Percentiles rank a stretch among this genome's conserved stretches.
Conservation (phyloP, 2,888 invertebrate genomes). For the Dugesia japonica region DNA sequence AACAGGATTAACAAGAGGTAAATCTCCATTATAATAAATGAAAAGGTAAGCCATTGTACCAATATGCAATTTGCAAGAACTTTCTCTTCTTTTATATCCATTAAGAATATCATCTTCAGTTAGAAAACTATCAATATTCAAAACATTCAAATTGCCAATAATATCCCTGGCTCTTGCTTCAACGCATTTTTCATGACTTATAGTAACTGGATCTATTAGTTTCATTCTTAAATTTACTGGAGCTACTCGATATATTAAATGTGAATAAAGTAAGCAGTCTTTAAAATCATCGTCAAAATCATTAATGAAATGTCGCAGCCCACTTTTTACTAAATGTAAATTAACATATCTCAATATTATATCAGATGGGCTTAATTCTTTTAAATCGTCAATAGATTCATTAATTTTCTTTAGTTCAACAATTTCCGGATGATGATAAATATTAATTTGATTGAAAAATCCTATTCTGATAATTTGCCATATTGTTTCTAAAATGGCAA, state of each 20-base stretch:
- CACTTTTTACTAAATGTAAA: not conserved
- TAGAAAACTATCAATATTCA: not conserved
- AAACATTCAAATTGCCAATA: not conserved
- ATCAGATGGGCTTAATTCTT: not conserved
- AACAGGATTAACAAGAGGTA: not conserved
- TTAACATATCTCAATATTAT: not conserved
- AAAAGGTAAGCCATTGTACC: not conserved
- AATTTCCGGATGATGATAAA: conserved; percentile 11
- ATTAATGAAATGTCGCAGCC: not conserved
- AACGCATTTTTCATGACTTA: not conserved
- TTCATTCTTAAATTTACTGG: conserved; percentile 2
- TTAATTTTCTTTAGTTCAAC: not conserved
- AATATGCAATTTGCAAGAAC: conserved; percentile 10
- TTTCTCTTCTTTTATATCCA: conserved; percentile 12
- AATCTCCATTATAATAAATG: not conserved
- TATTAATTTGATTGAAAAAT: conserved; percentile 2
- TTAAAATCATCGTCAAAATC: conserved; percentile 1
- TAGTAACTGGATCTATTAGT: not conserved
- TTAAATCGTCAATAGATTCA: conserved; percentile 1
- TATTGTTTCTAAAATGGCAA: not conserved
- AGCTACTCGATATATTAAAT: not conserved
- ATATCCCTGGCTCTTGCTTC: not conserved
- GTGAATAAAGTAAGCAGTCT: not conserved
- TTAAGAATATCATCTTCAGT: not conserved
- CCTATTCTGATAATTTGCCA: not conserved